These are phyloP conservation scores for Meloidogyne exigua DNA, from an alignment of 1,140 invertebrate genomes.

Conservation along the genomic window DNA sequence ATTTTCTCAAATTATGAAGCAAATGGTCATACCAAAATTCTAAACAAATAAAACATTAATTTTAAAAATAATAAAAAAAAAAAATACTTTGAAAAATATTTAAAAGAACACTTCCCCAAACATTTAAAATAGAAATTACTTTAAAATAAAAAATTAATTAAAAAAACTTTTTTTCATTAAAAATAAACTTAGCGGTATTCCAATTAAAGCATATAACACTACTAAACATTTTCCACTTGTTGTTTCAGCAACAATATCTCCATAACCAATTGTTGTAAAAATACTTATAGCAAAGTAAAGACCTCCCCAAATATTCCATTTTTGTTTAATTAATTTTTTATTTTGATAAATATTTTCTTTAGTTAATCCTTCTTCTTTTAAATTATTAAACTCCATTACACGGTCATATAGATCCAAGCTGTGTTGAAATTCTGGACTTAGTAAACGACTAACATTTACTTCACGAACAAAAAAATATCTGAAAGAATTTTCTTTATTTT, in stretches of 20 bases:
- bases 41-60: neutral
- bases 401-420: conserved; percentile 38
- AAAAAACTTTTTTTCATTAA: neutral
- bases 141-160: neutral
- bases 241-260: conserved; percentile 89
- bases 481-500: too few relatives aligned
- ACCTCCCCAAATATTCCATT: conserved; percentile 48
- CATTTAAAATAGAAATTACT: conserved; percentile 87
- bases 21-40: conserved; percentile 26
- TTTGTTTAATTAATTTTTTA: neutral
- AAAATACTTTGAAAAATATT: conserved; percentile 75
- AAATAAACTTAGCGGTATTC: conserved; percentile 74
- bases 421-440: conserved; percentile 24
- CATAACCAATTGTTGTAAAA: conserved; percentile 70
- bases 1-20: neutral
- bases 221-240: conserved; percentile 85
- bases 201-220: conserved; percentile 90
- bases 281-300: conserved; percentile 54
- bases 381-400: conserved; percentile 29
- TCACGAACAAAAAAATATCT: conserved; percentile 31
- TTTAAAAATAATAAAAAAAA: conserved; percentile 26
- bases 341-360: too few relatives aligned
- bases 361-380: neutral
- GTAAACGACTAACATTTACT: conserved; percentile 34
- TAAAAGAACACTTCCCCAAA: conserved; percentile 93